Conservation (phyloP, 1,140 invertebrate genomes). For the Anastrepha obliqua region DNA sequence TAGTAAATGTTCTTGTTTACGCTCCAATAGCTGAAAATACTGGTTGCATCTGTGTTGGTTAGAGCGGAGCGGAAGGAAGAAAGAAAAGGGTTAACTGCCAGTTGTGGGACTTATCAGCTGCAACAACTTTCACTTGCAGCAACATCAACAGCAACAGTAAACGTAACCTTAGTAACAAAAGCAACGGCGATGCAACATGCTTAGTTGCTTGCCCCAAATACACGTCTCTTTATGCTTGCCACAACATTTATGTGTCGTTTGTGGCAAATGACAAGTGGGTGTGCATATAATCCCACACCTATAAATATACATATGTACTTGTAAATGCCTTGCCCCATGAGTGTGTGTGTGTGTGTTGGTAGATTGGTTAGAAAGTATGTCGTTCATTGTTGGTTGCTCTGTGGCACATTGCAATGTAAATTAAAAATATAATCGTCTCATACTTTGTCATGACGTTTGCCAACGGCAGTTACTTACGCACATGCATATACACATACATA, state of each 20-base stretch:
- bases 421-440: conserved; percentile 48
- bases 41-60: neutral
- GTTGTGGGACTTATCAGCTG: conserved; percentile 37
- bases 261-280: conserved; percentile 37
- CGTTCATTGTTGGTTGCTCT: conserved; percentile 29
- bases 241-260: conserved; percentile 50
- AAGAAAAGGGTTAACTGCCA: neutral
- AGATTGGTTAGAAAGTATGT: conserved; percentile 35
- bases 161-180: conserved; percentile 12
- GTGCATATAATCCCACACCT: conserved; percentile 10
- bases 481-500: neutral
- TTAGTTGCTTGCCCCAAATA: conserved; percentile 37
- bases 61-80: too few relatives aligned
- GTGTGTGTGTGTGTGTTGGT: neutral
- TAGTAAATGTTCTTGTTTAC: neutral
- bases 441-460: conserved; percentile 33
- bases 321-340: neutral
- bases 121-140: conserved; percentile 43
- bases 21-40: conserved; percentile 1
- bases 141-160: neutral
- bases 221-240: conserved; percentile 42
- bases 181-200: neutral
- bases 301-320: neutral
- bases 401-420: conserved; percentile 47
- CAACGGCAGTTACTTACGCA: neutral